Percentiles rank a stretch among this genome's conserved stretches.
Evolutionary conservation across 2,797 vertebrate genomes (phyloP).

Genomic region (Zalophus californianus): DNA sequence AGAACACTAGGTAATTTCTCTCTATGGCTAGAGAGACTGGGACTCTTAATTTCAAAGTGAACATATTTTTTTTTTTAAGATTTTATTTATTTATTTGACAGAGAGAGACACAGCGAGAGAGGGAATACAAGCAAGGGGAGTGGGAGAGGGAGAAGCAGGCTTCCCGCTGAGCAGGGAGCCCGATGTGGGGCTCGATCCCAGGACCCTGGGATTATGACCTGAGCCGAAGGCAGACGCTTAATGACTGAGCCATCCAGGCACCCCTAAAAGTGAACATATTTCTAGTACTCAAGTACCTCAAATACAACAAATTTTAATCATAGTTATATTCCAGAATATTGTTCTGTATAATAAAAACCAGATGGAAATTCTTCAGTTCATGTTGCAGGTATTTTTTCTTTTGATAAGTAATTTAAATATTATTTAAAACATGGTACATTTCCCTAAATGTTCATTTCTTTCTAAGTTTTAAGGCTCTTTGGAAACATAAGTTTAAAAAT

Average conservation of each 20-base stretch:
- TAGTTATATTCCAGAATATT: constrained; percentile 51
- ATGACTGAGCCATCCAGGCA: no score
- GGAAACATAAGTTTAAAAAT: neutral
- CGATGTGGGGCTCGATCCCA: no score
- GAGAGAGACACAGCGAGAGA: no score
- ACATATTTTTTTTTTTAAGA: neutral
- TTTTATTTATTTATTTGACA: no score
- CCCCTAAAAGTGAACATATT: constrained; percentile 17
- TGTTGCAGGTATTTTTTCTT: constrained; percentile 54
- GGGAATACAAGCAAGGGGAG: no score
- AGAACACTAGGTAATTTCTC: constrained; percentile 34
- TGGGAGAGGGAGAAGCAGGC: no score
- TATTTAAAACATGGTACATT: constrained; percentile 38
- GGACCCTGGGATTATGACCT: no score
- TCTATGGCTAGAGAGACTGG: neutral
- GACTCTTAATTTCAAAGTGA: constrained; percentile 44
- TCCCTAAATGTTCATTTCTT: constrained; percentile 27
- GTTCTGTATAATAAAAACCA: constrained; percentile 53
- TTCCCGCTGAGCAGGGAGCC: no score
- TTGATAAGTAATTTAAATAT: constrained; percentile 58
- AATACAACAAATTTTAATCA: constrained; percentile 46
- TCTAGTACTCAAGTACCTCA: neutral
- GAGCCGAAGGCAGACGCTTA: no score
- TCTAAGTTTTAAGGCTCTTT: constrained; percentile 45
- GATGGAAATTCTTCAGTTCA: constrained; percentile 45